Evolutionary conservation across 64 coral and sea anemone genomes (phyloP).

Genomic region (Exaiptasia diaphana): DNA sequence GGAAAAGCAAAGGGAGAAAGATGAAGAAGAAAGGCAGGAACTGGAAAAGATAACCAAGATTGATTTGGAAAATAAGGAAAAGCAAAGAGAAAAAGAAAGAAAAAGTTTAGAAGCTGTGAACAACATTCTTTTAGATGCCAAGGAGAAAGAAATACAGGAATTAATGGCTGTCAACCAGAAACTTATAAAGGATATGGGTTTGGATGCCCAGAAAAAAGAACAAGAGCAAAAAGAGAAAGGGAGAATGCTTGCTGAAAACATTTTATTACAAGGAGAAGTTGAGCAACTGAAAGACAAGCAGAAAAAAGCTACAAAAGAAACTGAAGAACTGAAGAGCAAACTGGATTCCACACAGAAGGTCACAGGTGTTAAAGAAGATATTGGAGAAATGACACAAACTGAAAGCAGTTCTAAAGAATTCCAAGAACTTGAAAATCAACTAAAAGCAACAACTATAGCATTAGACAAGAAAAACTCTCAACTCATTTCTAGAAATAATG

Average conservation of each 20-base stretch:
- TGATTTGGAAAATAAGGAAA: too few species aligned
- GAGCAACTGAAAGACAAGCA: conserved; percentile 2
- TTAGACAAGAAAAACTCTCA: conserved; percentile 96
- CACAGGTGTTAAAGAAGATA: not conserved
- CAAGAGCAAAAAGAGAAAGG: not conserved
- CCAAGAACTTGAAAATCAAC: conserved; percentile 57
- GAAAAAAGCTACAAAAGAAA: not conserved
- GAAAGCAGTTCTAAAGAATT: not conserved
- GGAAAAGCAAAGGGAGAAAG: not conserved
- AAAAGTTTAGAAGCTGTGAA: too few species aligned
- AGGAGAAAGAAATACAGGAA: too few species aligned
- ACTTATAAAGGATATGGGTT: too few species aligned
- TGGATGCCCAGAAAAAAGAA: not conserved
- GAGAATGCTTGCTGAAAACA: too few species aligned
- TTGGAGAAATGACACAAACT: not conserved
- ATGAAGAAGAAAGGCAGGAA: too few species aligned
- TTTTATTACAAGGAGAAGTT: too few species aligned
- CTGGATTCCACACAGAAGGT: not conserved
- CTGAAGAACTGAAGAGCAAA: not conserved
- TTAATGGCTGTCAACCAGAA: too few species aligned
- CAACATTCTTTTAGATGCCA: too few species aligned
- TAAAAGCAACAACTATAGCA: conserved; percentile 81
- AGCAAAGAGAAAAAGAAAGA: too few species aligned
- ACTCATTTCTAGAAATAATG: conserved; percentile 83
- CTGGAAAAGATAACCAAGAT: too few species aligned